phyloP scores from a whole-genome alignment of 64 coral and sea anemone species.

The Exaiptasia diaphana region DNA sequence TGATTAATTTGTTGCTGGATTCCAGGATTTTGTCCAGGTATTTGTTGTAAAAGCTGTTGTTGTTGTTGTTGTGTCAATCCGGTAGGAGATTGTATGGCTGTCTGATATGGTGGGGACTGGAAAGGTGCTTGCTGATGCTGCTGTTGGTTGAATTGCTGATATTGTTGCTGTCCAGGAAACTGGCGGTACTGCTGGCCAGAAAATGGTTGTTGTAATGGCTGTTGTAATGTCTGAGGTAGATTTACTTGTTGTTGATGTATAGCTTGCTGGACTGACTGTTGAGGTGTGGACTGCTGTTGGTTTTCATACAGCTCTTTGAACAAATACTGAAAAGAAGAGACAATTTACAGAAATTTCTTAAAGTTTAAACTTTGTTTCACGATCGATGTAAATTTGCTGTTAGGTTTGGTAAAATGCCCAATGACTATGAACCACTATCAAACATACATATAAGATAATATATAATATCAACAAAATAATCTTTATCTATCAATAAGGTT shows the following conservation, averaged over 20 bases:
- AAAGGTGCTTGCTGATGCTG: background rate
- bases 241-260: background rate
- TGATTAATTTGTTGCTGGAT: background rate
- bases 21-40: background rate
- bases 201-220: background rate
- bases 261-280: background rate
- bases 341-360: too few relatives aligned
- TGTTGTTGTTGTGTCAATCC: background rate
- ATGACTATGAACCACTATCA: too few relatives aligned
- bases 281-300: background rate
- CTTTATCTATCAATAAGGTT: too few relatives aligned
- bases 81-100: background rate
- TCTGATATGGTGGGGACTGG: background rate
- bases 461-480: background rate
- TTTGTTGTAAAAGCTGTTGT: background rate
- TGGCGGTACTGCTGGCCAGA: background rate
- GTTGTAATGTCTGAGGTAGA: background rate
- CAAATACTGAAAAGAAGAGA: constrained; percentile 1
- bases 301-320: constrained; percentile 21
- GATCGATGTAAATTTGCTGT: too few relatives aligned
- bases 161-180: constrained; percentile 13
- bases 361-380: too few relatives aligned
- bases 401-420: too few relatives aligned
- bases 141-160: background rate
- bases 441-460: background rate